Conservation (phyloP, 1,140 invertebrate genomes). For the Papilio helenus region DNA sequence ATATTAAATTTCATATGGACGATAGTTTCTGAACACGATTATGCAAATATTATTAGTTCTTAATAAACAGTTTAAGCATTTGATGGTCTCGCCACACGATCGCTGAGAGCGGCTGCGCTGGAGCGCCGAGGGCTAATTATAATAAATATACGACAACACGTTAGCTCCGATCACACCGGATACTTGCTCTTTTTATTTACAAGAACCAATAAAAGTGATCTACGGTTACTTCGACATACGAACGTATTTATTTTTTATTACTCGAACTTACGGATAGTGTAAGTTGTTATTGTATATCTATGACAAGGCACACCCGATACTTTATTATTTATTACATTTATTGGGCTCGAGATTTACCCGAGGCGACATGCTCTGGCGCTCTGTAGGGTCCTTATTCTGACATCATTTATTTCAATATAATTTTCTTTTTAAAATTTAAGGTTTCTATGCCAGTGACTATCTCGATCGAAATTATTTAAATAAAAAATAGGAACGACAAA, state of each 20-base stretch:
- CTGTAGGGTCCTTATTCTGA: slow-evolving; percentile 49
- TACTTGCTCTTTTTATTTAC: slow-evolving; percentile 75
- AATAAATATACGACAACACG: slow-evolving; percentile 78
- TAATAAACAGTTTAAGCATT: slow-evolving; percentile 78
- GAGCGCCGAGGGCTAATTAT: slow-evolving; percentile 62
- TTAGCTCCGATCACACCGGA: slow-evolving; percentile 78
- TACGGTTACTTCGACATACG: slow-evolving; percentile 73
- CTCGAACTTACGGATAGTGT: slow-evolving; percentile 62
- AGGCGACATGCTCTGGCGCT: slow-evolving; percentile 64
- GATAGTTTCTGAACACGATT: slow-evolving; percentile 72
- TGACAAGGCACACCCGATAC: slow-evolving; percentile 67
- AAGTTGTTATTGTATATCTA: slow-evolving; percentile 66
- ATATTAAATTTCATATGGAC: slow-evolving; percentile 76
- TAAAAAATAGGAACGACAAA: neutral
- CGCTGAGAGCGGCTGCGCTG: slow-evolving; percentile 10
- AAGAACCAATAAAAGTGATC: slow-evolving; percentile 78
- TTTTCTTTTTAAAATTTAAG: neutral
- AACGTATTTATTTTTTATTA: slow-evolving; percentile 68
- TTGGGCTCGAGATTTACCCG: slow-evolving; percentile 72
- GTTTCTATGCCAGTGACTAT: neutral
- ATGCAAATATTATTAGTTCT: slow-evolving; percentile 80
- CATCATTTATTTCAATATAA: slow-evolving; percentile 31
- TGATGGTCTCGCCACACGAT: slow-evolving; percentile 67
- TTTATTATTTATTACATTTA: slow-evolving; percentile 75
- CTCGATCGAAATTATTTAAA: neutral